Evolutionary conservation across 2,113 vertebrate genomes (phyloP), one percentile per base, ranked within the genome.

Genomic region (Tetrax tetrax): DNA sequence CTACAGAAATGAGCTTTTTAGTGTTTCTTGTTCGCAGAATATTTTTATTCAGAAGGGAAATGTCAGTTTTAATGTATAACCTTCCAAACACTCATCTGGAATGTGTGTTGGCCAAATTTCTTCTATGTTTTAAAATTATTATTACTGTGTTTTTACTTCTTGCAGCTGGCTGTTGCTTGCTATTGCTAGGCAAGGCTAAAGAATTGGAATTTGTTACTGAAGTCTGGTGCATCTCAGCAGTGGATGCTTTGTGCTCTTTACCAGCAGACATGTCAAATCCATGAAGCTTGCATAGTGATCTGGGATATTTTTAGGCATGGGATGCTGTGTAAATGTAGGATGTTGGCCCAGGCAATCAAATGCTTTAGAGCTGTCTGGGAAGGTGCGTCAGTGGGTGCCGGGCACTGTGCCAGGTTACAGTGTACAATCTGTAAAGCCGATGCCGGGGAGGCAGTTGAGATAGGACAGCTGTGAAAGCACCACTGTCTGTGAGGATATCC

Each of bases 21-120:
- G 17, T 77, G 38, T 78, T 87, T 84, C 56, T 80, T 93, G 7
- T 87, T 83, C 85, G 10, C 48, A 63, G 61, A 85, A 66, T 57
- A 37, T 61, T 83, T 92, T 72, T 19, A 29, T 72, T 81, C 59
- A 47, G 54, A 56, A 65, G 28, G 8, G 35, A 79, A n/a, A 43
- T 47, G 29, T 28, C 43, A 48, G 14, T 72, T 72, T 89, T 89
- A 83, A n/a, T 71, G 11, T 61, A 45, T 77, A 63, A 66, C 38
- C 63, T 54, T 35, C 10, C 25, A 56, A 31, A 61, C 10, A 53
- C 63, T 83, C 16, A 37, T 41, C 60, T 92, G 85, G 64, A 92
- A 81, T 66, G 20, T n/a, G 8, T 59, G 41, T 87, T 92, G 63
- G 63, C 74, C 33, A 84, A 41, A 76, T 57, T 89, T 68, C 12